Conservation (phyloP, 2,797 vertebrate species). For the Catostomus latipinnis region DNA sequence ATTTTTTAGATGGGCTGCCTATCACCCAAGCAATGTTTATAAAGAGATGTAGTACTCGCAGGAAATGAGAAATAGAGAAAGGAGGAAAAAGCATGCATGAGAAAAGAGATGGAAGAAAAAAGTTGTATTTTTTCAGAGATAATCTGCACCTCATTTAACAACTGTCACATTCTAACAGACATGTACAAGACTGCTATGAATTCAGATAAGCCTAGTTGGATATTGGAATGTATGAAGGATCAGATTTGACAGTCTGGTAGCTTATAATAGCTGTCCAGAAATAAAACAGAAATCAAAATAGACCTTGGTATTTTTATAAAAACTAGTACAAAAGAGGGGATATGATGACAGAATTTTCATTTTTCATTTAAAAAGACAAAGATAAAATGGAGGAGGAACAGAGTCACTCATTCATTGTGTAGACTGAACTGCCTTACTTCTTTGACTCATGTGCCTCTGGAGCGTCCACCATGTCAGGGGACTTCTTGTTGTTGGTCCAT, state of each 20-base stretch:
- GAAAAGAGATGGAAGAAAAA: background rate
- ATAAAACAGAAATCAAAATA: too few species aligned
- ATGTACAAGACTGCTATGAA: background rate
- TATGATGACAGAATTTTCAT: too few species aligned
- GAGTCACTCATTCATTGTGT: background rate
- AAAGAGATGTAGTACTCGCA: slow-evolving; percentile 14
- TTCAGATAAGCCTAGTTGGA: slow-evolving; percentile 9
- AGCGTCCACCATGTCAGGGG: slow-evolving; percentile 74
- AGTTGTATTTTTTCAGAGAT: background rate
- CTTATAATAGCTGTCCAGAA: background rate
- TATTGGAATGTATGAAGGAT: background rate
- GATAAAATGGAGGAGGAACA: background rate
- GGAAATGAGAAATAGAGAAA: slow-evolving; percentile 23
- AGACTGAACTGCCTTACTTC: slow-evolving; percentile 82
- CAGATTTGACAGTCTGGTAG: background rate
- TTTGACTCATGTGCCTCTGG: slow-evolving; percentile 85
- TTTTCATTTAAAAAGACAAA: too few species aligned
- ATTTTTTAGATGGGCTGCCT: background rate
- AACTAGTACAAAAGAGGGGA: too few species aligned
- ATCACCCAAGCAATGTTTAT: background rate
- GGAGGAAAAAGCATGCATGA: slow-evolving; percentile 26
- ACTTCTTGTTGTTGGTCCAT: slow-evolving; percentile 79
- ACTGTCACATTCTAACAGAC: slow-evolving; percentile 5
- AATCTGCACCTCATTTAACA: slow-evolving; percentile 19
- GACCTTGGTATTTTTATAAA: too few species aligned